phyloP scores from a whole-genome alignment of 2,888 invertebrate species.

The Drosophila longiperda region DNA sequence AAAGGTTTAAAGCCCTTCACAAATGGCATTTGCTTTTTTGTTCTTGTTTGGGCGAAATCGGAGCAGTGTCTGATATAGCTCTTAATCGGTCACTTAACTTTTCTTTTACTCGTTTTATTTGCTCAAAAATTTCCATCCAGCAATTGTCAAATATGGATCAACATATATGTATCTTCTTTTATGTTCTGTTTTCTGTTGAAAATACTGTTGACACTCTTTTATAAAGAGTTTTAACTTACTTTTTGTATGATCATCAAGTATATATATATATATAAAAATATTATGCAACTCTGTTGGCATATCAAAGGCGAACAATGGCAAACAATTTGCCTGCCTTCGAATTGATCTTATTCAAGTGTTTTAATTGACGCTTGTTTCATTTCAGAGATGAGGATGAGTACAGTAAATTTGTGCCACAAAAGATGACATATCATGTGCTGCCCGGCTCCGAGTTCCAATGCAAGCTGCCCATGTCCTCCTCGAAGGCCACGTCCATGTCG shows the following conservation, averaged over 20 bases:
- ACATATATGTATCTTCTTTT: not conserved
- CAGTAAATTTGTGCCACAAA: constrained; percentile 75
- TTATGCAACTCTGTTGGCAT: constrained; percentile 2
- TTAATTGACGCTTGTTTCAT: constrained; percentile 26
- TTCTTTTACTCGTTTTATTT: not conserved
- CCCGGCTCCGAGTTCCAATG: constrained; percentile 72
- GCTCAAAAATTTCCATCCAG: not conserved
- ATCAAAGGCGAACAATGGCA: constrained; percentile 9
- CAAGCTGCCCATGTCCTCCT: constrained; percentile 51
- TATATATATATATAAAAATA: not conserved
- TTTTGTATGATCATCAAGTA: constrained; percentile 5
- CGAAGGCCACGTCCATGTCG: constrained; percentile 10
- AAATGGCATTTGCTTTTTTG: not conserved
- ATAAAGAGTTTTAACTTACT: not conserved
- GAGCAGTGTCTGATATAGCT: not conserved
- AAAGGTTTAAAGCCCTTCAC: not conserved
- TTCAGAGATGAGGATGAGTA: constrained; percentile 82
- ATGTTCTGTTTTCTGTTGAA: not conserved
- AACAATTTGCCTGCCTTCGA: constrained; percentile 15
- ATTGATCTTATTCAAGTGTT: constrained; percentile 30
- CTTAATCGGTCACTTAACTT: not conserved
- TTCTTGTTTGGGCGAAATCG: not conserved
- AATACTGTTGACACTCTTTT: too few species aligned
- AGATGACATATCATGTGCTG: constrained; percentile 76
- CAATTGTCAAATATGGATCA: constrained; percentile 1